Percentiles rank a stretch among this genome's conserved stretches.
These are phyloP conservation scores for Raillietiella orientalis DNA, from an alignment of 2,888 invertebrate species.

Conservation along the genomic window DNA sequence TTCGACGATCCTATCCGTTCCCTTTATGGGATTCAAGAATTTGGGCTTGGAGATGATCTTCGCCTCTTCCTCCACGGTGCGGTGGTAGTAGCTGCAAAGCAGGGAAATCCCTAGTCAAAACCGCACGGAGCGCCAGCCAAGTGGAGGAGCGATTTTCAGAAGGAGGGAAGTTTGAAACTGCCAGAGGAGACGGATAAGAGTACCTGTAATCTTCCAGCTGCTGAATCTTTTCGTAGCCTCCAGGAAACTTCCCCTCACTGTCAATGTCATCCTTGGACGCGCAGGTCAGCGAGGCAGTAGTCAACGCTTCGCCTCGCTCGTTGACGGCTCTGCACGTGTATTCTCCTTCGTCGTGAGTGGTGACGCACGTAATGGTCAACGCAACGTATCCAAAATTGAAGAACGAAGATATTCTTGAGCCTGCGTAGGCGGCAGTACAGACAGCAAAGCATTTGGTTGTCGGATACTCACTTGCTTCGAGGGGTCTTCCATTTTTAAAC, in stretches of 20 bases:
- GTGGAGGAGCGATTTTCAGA: background rate
- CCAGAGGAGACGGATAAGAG: background rate
- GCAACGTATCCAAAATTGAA: constrained; percentile 87
- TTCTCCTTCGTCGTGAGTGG: constrained; percentile 54
- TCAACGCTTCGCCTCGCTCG: constrained; percentile 48
- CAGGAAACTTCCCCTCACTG: constrained; percentile 68
- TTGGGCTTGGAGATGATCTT: constrained; percentile 30
- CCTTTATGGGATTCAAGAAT: constrained; percentile 59
- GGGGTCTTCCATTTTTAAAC: constrained; percentile 61
- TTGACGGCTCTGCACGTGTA: constrained; percentile 70
- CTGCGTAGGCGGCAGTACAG: constrained; percentile 10
- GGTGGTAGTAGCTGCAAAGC: constrained; percentile 22
- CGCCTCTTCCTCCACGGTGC: constrained; percentile 31
- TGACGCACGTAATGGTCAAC: constrained; percentile 63
- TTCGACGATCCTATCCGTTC: constrained; percentile 72
- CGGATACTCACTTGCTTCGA: constrained; percentile 39
- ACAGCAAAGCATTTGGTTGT: constrained; percentile 2
- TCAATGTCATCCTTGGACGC: constrained; percentile 45
- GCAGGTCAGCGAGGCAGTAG: constrained; percentile 45
- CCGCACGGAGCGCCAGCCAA: too few species aligned
- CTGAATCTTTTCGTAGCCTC: constrained; percentile 66
- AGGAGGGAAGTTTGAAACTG: background rate
- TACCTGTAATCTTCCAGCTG: constrained; percentile 37
- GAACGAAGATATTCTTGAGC: constrained; percentile 63
- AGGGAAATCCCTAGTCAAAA: background rate